Conservation (phyloP, 2,888 invertebrate genomes). For the Philaethria dido region DNA sequence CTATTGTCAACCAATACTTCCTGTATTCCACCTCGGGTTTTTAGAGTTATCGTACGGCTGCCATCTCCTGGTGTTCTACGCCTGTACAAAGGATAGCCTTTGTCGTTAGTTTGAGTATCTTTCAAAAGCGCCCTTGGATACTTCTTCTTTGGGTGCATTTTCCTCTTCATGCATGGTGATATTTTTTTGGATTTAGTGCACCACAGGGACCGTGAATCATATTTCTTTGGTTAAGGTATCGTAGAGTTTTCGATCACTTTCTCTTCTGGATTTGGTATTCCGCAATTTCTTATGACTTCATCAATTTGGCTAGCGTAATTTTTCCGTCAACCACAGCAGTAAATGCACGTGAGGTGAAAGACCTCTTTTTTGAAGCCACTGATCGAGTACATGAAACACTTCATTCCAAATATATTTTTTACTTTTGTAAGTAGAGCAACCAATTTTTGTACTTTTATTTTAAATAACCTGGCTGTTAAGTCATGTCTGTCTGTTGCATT, state of each 20-base stretch:
- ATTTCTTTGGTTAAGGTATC: conserved; percentile 45
- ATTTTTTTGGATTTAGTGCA: conserved; percentile 38
- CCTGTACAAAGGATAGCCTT: conserved; percentile 53
- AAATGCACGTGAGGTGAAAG: conserved; percentile 46
- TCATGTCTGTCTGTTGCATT: conserved; percentile 14
- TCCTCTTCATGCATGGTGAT: conserved; percentile 46
- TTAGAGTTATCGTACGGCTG: conserved; percentile 44
- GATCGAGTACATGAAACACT: conserved; percentile 40
- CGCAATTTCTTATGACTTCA: conserved; percentile 45
- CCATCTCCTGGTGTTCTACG: conserved; percentile 47
- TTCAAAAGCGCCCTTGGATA: conserved; percentile 46
- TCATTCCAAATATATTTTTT: conserved; percentile 30
- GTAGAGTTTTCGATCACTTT: conserved; percentile 39
- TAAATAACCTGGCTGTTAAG: conserved; percentile 27
- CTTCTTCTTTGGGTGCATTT: conserved; percentile 41
- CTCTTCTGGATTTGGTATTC: conserved; percentile 46
- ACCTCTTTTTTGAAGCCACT: conserved; percentile 49
- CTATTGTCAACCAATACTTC: conserved; percentile 36
- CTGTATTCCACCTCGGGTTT: conserved; percentile 32
- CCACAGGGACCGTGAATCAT: conserved; percentile 50
- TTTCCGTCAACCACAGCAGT: conserved; percentile 44
- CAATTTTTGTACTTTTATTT: conserved; percentile 21
- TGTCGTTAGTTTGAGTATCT: conserved; percentile 46
- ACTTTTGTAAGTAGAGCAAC: conserved; percentile 24
- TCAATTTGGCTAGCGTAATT: conserved; percentile 46